Percentiles rank a stretch among this genome's conserved stretches.
These are phyloP conservation scores for Trematocara caparti DNA, from an alignment of 2,797 vertebrate genomes.

Conservation along the genomic window DNA sequence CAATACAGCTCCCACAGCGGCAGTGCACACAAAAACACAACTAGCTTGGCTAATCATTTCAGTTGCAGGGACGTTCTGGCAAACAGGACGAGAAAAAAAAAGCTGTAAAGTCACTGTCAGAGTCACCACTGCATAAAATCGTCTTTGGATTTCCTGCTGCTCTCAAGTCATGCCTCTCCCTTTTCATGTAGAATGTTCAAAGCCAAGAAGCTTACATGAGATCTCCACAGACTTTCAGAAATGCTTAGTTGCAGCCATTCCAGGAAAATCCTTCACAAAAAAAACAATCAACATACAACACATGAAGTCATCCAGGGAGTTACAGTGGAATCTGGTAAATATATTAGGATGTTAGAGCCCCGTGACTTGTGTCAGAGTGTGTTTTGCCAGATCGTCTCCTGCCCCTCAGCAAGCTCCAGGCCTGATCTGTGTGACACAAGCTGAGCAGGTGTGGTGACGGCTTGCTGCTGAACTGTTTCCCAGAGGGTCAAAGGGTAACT, in stretches of 20 bases:
- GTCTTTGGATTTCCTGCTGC: conserved; percentile 43
- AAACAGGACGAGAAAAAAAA: conserved; percentile 27
- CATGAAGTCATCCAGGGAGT: neutral
- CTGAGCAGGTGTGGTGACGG: conserved; percentile 67
- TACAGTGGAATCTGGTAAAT: neutral
- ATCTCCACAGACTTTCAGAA: conserved; percentile 20
- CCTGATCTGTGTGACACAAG: conserved; percentile 41
- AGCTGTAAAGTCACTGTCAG: conserved; percentile 36
- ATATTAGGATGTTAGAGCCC: neutral
- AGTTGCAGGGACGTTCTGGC: conserved; percentile 42
- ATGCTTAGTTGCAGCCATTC: neutral
- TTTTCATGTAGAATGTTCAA: conserved; percentile 43
- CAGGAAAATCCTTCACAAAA: neutral
- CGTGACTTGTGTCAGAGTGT: neutral
- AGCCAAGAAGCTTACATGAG: conserved; percentile 45
- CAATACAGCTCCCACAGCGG: conserved; percentile 34
- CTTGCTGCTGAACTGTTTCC: conserved; percentile 58
- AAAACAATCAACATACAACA: neutral
- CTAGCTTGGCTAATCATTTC: conserved; percentile 55
- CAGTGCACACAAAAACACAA: conserved; percentile 15
- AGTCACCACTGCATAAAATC: conserved; percentile 50
- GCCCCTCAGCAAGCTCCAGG: neutral
- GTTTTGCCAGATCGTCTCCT: neutral
- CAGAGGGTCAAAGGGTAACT: conserved; percentile 75
- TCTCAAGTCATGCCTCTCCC: conserved; percentile 37